Base-by-base conservation (phyloP, 2,797 vertebrate species). In the Acanthornis magna region DNA sequence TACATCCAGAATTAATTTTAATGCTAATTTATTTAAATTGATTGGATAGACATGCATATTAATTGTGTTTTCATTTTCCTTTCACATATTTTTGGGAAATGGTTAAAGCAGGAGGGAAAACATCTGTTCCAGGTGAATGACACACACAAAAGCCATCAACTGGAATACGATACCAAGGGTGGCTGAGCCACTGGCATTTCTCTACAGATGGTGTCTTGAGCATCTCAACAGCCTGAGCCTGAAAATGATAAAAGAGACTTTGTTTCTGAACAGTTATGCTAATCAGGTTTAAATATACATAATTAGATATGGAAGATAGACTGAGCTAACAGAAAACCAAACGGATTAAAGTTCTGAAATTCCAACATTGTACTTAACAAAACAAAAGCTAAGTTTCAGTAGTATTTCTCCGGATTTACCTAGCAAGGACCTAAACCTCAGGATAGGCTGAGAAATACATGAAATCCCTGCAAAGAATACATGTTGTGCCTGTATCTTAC, bases 21-120 rank as follows among this genome's bases (percentile, higher is more conserved):
- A 94, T 91, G 77, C 5, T 66, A 71, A 93, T 88, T 79, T 87
- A 93, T 94, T 88, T 82, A 83, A 95, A 95, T 93, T 79, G 92
- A 85, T 87, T 80, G 26, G 16, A 19, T 95, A 93, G 23, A 34
- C 21, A 80, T 53, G 47, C 77, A 94, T 87, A 94, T 85, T 92
- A 87, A 93, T 88, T 73, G 26, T 25, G 53, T 80, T 85, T 83
- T 77, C 30, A 63, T 82, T 67, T 80, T 85, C 58, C 21, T 93
- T 77, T 89, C 30, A 20, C 42, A n/a, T 85, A 55, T 72, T 87
- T 93, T 93, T 76, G 20, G 53, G 79, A 42, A 87, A 45, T 6
- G 7, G 27, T 54, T 51, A 94, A 90, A 95, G 36, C 7, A 5
- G 30, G 62, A 95, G 62, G 60, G 48, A 88, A 91, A 95, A 94